A percentile compares a stretch with the other conserved stretches of the same genome.
Conservation (phyloP, 2,797 vertebrate genomes). For the Adrianichthys oophorus region DNA sequence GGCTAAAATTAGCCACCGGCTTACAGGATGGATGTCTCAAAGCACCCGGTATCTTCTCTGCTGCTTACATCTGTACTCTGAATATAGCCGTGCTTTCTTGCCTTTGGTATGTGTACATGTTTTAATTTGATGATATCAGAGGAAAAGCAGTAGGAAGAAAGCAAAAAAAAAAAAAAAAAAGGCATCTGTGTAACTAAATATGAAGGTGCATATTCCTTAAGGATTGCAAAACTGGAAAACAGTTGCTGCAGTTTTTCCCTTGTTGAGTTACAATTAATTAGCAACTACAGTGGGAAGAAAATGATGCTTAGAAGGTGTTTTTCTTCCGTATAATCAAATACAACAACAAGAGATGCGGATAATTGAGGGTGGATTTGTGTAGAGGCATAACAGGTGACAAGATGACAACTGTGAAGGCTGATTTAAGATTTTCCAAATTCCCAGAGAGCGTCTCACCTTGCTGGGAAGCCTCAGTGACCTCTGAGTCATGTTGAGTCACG, state of each 20-base stretch:
- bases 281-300: conserved; percentile 47
- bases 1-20: conserved; percentile 78
- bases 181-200: conserved; percentile 13
- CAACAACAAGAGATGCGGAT: background rate
- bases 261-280: conserved; percentile 66
- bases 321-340: conserved; percentile 12
- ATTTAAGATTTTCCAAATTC: conserved; percentile 40
- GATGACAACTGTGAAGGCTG: conserved; percentile 16
- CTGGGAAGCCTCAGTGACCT: conserved; percentile 40
- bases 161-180: conserved; percentile 14
- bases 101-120: conserved; percentile 21
- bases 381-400: conserved; percentile 26
- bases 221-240: conserved; percentile 29
- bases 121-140: conserved; percentile 43
- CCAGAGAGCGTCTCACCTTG: conserved; percentile 53
- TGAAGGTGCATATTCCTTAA: conserved; percentile 26
- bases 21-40: conserved; percentile 71
- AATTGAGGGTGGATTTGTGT: background rate
- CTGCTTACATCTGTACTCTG: conserved; percentile 54
- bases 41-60: conserved; percentile 50
- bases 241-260: conserved; percentile 33
- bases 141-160: conserved; percentile 12
- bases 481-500: conserved; percentile 39
- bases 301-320: conserved; percentile 31
- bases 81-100: conserved; percentile 43